Base-by-base conservation (phyloP, 1,140 invertebrate genomes). In the Apis florea region DNA sequence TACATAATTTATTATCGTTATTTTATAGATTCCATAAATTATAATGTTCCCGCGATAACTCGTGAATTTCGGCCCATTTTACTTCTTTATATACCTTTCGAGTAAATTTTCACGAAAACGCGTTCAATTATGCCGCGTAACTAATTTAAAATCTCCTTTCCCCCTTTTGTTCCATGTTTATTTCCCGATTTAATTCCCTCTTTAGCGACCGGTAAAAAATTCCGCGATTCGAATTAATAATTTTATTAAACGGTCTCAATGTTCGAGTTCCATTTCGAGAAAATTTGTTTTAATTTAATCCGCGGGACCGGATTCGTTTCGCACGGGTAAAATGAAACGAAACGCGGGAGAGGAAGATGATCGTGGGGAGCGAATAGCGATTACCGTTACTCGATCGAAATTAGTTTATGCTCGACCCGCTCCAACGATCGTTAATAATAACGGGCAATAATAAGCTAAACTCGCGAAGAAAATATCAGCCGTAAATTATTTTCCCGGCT, bases 71-170 rank as follows among this genome's bases (percentile, higher is more conserved):
- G 13, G 19, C 0, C 1, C 49, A 11, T 8, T 58, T 67, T 6
- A 56, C 47, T 26, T 47, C 56, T 40, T 21, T 5, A 64, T 24
- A 12, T 15, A 53, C 19, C 2, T 11, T 47, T 66, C 10, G 40
- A 47, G 63, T n/a, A 21, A 53, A 79, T 79, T 63, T 72, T 72
- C 61, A 71, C 63, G 51, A 63, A 40, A 40, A 63, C 17, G 10
- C 19, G 24, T 40, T 71, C 9, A 67, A 24, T 54, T 12, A 19
- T 10, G 9, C 17, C 2, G 56, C 3, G 51, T 54, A 31, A 59
- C 10, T 61, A 53, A 79, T 71, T 79, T 53, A 17, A 61, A 63
- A 54, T 79, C 47, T 12, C 11, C 40, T 17, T 67, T 9, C 9
- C 0, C 1, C 10, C 13, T 40, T 40, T 40, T 40, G 56, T 26